Evolutionary conservation across 2,888 invertebrate species (phyloP).

Genomic region (Tortrix viridana): DNA sequence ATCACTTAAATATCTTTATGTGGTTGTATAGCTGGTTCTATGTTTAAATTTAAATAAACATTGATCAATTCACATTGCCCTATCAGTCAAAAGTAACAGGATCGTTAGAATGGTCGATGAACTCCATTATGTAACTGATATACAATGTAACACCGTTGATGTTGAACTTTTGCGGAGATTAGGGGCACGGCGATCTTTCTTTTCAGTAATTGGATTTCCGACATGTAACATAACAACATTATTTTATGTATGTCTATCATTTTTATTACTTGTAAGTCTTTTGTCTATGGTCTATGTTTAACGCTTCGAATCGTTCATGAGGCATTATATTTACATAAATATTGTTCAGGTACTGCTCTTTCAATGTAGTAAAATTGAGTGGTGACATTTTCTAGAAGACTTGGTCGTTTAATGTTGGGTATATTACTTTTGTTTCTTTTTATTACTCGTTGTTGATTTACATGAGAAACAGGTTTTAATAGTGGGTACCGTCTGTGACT

Average conservation of each 20-base stretch:
- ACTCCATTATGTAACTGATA: conserved; percentile 25
- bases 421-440: too few species aligned
- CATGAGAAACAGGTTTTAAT: too few species aligned
- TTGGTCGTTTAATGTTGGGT: too few species aligned
- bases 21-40: background rate
- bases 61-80: background rate
- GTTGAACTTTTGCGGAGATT: conserved; percentile 16
- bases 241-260: conserved; percentile 18
- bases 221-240: conserved; percentile 13
- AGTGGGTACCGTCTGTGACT: too few species aligned
- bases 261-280: conserved; percentile 6
- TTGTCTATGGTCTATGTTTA: conserved; percentile 1
- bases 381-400: too few species aligned
- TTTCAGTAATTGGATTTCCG: conserved; percentile 22
- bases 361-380: too few species aligned
- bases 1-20: too few species aligned
- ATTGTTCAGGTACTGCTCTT: background rate
- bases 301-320: background rate
- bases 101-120: conserved; percentile 18
- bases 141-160: conserved; percentile 4
- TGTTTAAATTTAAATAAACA: background rate
- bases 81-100: conserved; percentile 1
- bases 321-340: conserved; percentile 1
- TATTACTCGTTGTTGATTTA: too few species aligned
- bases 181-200: conserved; percentile 19